These are phyloP conservation scores for Ceyx cyanopectus DNA, from an alignment of 2,113 vertebrate genomes.

Conservation along the genomic window DNA sequence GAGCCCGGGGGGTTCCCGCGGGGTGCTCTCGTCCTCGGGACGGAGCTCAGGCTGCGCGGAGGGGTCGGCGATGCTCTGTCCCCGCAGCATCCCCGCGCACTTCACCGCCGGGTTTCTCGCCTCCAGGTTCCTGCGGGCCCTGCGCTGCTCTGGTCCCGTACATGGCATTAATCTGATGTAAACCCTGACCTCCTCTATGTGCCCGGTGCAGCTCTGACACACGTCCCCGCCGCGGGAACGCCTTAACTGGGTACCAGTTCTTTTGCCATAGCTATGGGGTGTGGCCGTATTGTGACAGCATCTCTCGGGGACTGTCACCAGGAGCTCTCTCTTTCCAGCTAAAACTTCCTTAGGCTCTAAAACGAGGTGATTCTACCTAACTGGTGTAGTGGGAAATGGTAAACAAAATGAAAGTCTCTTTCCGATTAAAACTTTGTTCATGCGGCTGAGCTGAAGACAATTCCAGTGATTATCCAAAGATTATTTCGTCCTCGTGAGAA, in stretches of 20 bases:
- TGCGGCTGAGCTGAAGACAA: not conserved
- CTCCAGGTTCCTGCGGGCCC: not conserved
- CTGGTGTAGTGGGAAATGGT: not conserved
- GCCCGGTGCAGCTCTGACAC: fast-evolving
- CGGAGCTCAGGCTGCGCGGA: not conserved
- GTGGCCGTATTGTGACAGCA: fast-evolving
- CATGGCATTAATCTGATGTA: fast-evolving
- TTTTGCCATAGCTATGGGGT: not conserved
- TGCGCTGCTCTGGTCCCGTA: fast-evolving
- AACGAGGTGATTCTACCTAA: not conserved
- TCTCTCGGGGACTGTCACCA: fast-evolving
- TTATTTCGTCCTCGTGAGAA: not conserved
- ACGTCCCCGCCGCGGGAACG: fast-evolving
- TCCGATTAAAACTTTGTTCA: not conserved
- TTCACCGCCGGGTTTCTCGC: not conserved
- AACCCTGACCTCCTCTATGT: fast-evolving
- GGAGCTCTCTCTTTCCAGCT: not conserved
- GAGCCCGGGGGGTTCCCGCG: not conserved
- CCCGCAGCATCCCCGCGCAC: too few species aligned
- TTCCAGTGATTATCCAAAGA: not conserved
- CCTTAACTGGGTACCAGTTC: fast-evolving
- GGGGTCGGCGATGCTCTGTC: not conserved
- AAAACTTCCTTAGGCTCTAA: fast-evolving
- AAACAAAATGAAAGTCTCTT: not conserved
- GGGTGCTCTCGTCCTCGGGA: not conserved